These are phyloP conservation scores for Xestia ashworthii DNA, from an alignment of 2,888 invertebrate genomes.

Conservation along the genomic window DNA sequence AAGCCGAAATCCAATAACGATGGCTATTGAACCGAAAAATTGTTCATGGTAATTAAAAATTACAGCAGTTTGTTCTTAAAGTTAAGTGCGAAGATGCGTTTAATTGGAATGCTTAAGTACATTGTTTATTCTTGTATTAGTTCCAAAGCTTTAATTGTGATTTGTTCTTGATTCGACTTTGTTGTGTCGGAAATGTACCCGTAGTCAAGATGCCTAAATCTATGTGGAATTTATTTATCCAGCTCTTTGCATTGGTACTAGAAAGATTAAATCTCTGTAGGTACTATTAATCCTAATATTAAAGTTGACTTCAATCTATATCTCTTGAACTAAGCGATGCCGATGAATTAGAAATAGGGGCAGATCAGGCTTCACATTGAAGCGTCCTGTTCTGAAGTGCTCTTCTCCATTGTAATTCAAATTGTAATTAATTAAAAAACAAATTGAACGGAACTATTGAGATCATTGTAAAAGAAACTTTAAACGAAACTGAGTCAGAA, in stretches of 20 bases:
- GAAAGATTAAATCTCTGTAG: neutral
- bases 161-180: neutral
- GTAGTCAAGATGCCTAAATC: neutral
- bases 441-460: slow-evolving; percentile 1
- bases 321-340: slow-evolving; percentile 9
- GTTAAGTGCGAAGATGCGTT: slow-evolving; percentile 29
- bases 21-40: slow-evolving; percentile 61
- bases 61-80: slow-evolving; percentile 20
- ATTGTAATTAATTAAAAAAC: slow-evolving; percentile 7
- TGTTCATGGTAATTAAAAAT: slow-evolving; percentile 37
- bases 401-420: slow-evolving; percentile 6
- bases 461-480: neutral
- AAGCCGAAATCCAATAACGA: slow-evolving; percentile 41
- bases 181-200: neutral
- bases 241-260: neutral
- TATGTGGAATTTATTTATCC: neutral
- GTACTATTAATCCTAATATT: neutral
- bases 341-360: slow-evolving; percentile 45
- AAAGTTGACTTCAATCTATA: too few relatives aligned
- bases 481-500: neutral
- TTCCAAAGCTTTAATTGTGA: slow-evolving; percentile 22
- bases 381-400: slow-evolving; percentile 21
- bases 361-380: slow-evolving; percentile 14
- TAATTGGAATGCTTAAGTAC: slow-evolving; percentile 43
- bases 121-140: slow-evolving; percentile 25